Conservation (phyloP, 2,888 invertebrate species). For the Uropetala carovei region DNA sequence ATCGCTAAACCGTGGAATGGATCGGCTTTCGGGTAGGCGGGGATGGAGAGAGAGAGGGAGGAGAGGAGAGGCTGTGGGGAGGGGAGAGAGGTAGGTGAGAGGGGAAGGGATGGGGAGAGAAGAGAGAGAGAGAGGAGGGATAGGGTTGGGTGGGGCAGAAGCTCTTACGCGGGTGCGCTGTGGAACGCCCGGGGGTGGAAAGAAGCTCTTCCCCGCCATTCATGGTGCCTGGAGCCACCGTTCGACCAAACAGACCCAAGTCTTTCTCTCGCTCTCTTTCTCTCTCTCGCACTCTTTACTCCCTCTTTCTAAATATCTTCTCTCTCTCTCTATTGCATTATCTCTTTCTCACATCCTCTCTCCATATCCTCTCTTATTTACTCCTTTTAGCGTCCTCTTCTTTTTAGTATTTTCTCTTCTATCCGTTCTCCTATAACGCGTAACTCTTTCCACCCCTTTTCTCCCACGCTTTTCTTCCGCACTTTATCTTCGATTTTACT, state of each 20-base stretch:
- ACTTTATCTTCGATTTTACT: too few species aligned
- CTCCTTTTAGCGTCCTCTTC: not conserved
- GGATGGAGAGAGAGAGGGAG: not conserved
- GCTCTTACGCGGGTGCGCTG: not conserved
- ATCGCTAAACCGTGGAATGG: constrained; percentile 47
- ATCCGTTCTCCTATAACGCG: not conserved
- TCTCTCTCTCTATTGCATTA: constrained; percentile 34
- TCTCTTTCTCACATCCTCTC: not conserved
- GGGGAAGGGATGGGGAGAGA: not conserved
- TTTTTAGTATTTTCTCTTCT: not conserved
- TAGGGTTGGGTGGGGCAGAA: constrained; percentile 14
- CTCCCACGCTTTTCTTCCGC: not conserved
- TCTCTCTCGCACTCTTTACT: not conserved
- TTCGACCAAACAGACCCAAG: not conserved
- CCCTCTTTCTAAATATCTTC: not conserved
- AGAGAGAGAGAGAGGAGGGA: not conserved
- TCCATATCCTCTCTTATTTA: not conserved
- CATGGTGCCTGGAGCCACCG: constrained; percentile 35
- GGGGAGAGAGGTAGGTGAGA: not conserved
- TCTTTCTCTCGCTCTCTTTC: not conserved
- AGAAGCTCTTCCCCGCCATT: constrained; percentile 36
- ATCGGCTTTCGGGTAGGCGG: not conserved
- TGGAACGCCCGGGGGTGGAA: constrained; percentile 29
- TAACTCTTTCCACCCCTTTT: not conserved
- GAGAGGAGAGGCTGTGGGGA: not conserved